Base-by-base conservation (phyloP, 2,888 invertebrate genomes). In the Drosophila affinis region DNA sequence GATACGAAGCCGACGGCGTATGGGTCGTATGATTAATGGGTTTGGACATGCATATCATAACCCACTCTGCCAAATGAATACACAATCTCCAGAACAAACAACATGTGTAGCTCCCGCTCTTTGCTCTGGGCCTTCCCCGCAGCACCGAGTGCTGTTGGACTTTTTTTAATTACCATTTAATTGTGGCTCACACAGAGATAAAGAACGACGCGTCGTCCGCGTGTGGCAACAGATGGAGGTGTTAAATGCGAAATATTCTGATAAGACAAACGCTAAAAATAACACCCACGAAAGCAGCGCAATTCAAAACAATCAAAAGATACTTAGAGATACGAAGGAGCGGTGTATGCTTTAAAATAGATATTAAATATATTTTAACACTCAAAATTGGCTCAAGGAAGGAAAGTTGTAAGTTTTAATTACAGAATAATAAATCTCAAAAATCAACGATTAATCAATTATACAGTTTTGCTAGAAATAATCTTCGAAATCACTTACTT, bases 151-250 rank as follows among this genome's bases (percentile, higher is more conserved):
- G 29, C 29, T 29, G 29, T 29, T 29, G 29, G 32, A 27, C 48
- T 44, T 70, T 24, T 76, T 76, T 68, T 78, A 78, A 82, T 81
- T 82, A 65, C 57, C 55, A 78, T 79, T 83, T 81, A 74, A 83
- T 78, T 64, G 49, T 39, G 61, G 51, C 34, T 24, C 68, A 62
- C 56, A 52, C 55, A 54, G 47, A 46, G 59, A 67, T 59, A 48
- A 46, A 14, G 9, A 57, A 59, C 55, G 49, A 48, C 32, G 29
- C 29, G 29, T 29, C 29, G 29, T 29, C 29, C 29, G 29, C 75
- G 63, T 39, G 27, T 32, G 48, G 55, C 49, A 46, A 64, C 44
- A 52, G 51, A 53, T 61, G 63, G 62, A 62, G 59, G 60, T 68
- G 48, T 17, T 27, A 55, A 60, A 52, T 68, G 62, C 4, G 48